Conservation (phyloP, 2,888 invertebrate genomes). For the Polymixis lichenea region DNA sequence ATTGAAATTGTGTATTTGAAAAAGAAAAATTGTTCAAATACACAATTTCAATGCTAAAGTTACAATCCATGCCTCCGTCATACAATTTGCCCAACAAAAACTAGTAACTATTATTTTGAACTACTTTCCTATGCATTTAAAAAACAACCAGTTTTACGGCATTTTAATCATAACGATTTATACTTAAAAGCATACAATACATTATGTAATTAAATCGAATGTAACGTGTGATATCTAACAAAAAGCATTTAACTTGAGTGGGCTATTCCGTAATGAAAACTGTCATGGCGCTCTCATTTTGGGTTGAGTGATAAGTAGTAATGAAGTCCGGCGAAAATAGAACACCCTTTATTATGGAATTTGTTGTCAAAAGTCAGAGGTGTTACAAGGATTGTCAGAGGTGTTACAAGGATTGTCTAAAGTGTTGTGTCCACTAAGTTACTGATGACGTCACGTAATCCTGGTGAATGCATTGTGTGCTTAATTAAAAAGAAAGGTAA, state of each 20-base stretch:
- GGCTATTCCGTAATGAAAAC: slow-evolving; percentile 80
- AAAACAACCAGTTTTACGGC: slow-evolving; percentile 12
- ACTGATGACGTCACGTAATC: not conserved
- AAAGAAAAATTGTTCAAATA: slow-evolving; percentile 4
- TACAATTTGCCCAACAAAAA: slow-evolving; percentile 5
- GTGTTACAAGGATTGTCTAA: not conserved
- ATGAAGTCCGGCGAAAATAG: slow-evolving; percentile 27
- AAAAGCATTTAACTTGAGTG: slow-evolving; percentile 57
- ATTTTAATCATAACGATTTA: slow-evolving; percentile 35
- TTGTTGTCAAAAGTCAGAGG: not conserved
- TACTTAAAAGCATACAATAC: slow-evolving; percentile 42
- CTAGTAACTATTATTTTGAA: slow-evolving; percentile 11
- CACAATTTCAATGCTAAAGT: not conserved
- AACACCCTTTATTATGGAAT: slow-evolving; percentile 6
- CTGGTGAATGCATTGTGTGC: too few species aligned
- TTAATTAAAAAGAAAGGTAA: not conserved
- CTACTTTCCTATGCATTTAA: slow-evolving; percentile 17
- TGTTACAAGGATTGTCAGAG: not conserved
- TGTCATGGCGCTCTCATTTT: slow-evolving; percentile 71
- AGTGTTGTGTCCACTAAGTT: not conserved
- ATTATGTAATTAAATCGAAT: slow-evolving; percentile 55
- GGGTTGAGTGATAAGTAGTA: slow-evolving; percentile 37
- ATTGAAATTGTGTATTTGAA: too few species aligned
- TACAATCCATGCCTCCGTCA: not conserved
- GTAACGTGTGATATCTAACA: slow-evolving; percentile 27